Conservation (phyloP, 1,140 invertebrate genomes). For the Macrobrachium rosenbergii region DNA sequence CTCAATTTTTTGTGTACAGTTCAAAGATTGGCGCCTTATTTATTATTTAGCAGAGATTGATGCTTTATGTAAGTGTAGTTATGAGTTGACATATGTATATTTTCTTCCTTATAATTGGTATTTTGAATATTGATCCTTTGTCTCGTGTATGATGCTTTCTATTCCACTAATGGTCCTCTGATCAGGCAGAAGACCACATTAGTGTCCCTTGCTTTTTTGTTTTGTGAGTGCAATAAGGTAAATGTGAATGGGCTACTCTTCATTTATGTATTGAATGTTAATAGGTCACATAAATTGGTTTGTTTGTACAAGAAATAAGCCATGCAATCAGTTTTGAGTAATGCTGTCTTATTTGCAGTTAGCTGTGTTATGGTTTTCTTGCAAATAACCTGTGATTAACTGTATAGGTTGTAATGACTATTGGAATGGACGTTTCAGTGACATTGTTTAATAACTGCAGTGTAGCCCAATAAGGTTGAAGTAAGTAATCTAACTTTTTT, state of each 20-base stretch:
- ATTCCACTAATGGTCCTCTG: conserved; percentile 58
- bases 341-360: no score
- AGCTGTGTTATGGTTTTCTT: no score
- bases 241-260: conserved; percentile 43
- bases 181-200: conserved; percentile 51
- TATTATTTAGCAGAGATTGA: background rate
- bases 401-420: no score
- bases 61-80: background rate
- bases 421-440: no score
- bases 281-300: background rate
- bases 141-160: conserved; percentile 14
- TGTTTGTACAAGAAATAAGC: background rate
- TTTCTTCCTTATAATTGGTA: conserved; percentile 9
- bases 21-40: background rate
- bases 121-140: background rate
- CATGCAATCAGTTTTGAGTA: background rate
- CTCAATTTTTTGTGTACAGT: conserved; percentile 19
- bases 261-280: background rate
- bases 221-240: conserved; percentile 4
- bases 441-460: no score
- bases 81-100: background rate
- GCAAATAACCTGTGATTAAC: no score
- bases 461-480: no score
- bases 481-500: no score
- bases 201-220: conserved; percentile 38